phyloP scores from a whole-genome alignment of 2,113 vertebrate genomes.

The Vicugna pacos region DNA sequence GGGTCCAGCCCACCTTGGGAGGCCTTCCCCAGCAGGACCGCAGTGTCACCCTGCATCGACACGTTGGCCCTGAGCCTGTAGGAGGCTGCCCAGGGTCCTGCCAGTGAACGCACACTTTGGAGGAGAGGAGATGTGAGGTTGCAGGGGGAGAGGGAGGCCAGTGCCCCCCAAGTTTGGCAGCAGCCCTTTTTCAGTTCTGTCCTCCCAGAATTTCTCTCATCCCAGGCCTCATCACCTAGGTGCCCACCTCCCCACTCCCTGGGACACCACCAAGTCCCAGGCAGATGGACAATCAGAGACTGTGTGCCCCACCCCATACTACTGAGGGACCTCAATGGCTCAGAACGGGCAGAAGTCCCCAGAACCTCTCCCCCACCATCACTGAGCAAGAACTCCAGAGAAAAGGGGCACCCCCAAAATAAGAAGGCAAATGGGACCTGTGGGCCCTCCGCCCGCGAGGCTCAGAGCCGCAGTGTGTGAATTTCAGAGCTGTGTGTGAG shows the following conservation, averaged over 20 bases:
- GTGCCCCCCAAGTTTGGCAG: too few relatives aligned
- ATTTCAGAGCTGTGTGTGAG: fast-evolving
- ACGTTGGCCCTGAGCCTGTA: background rate
- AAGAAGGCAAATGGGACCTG: background rate
- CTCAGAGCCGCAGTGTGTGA: fast-evolving
- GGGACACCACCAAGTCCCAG: background rate
- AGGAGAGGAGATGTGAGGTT: background rate
- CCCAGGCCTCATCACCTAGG: background rate
- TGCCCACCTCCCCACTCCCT: background rate
- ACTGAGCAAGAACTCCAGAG: background rate
- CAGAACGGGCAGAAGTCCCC: background rate
- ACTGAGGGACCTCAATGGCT: background rate
- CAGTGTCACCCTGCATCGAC: background rate
- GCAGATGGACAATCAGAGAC: background rate
- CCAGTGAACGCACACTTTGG: background rate
- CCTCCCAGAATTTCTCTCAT: background rate
- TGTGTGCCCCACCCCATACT: fast-evolving
- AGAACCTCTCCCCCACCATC: background rate
- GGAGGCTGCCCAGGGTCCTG: background rate
- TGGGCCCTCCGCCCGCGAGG: fast-evolving
- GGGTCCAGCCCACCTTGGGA: background rate
- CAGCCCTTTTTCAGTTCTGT: background rate
- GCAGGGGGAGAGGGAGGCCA: background rate
- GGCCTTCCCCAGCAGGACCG: background rate
- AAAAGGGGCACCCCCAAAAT: background rate